Evolutionary conservation across 1,140 invertebrate genomes (phyloP).

Genomic region (Physella acuta): DNA sequence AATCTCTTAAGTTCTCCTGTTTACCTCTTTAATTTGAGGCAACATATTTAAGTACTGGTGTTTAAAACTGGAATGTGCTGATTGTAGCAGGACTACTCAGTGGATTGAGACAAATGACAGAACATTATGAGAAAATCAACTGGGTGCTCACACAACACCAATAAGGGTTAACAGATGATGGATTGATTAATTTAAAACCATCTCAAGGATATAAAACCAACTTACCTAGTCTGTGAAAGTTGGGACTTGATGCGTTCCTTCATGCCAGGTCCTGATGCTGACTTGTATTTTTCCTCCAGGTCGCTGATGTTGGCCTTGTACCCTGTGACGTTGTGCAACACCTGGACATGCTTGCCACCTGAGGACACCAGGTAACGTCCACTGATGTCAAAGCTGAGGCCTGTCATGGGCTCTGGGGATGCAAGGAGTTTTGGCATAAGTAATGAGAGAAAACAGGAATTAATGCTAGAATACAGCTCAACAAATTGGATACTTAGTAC

Average conservation of each 20-base stretch:
- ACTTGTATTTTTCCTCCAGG: slow-evolving; percentile 68
- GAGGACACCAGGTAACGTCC: slow-evolving; percentile 75
- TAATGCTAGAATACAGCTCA: too few species aligned
- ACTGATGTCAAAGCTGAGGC: slow-evolving; percentile 73
- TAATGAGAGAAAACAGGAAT: too few species aligned
- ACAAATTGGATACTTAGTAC: too few species aligned
- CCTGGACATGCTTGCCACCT: slow-evolving; percentile 75
- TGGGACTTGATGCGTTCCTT: slow-evolving; percentile 74
- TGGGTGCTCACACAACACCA: neutral
- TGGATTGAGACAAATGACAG: too few species aligned
- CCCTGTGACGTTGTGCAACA: slow-evolving; percentile 81
- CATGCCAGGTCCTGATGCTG: slow-evolving; percentile 66
- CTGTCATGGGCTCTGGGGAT: slow-evolving; percentile 69
- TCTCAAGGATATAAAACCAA: neutral
- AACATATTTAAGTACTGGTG: too few species aligned
- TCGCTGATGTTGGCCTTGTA: slow-evolving; percentile 71
- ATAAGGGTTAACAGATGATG: neutral
- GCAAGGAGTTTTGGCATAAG: too few species aligned
- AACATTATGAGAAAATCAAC: neutral
- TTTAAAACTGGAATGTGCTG: too few species aligned
- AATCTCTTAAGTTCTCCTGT: too few species aligned
- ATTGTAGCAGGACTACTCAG: too few species aligned
- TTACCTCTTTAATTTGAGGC: too few species aligned
- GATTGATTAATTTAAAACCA: neutral
- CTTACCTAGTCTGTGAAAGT: slow-evolving; percentile 67